Base-by-base conservation (phyloP, 2,797 vertebrate genomes). In the Lacerta viridis region DNA sequence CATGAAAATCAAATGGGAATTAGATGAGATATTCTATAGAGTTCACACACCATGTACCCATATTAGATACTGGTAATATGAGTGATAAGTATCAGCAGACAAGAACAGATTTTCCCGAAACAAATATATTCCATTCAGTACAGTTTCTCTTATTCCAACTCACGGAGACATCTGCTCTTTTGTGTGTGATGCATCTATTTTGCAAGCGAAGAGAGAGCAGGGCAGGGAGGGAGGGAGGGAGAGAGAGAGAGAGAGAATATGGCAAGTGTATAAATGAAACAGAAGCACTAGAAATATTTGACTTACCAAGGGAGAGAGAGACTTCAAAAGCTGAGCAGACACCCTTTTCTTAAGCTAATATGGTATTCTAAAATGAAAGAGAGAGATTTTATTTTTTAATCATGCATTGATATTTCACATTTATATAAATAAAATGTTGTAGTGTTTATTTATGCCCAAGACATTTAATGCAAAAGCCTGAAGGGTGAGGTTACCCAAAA, bases 1-100 rank as follows among this genome's bases (percentile, higher is more conserved):
- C 90, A 90, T 91, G 87, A 90, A 83, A 84, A 83, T 83, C 79
- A 93, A 88, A 3, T 4, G 59, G 71, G 71, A 94, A 88, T 87
- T 84, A 89, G 36, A 88, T 64, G 1, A 88, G 82, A 89, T 74
- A 59, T 87, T 87, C 90, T 89, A 80, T 79, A 72, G 18, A 8
- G 55, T 33, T 11, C 25, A 75, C 13, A 68, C 69, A 84, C 41
- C 8, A 25, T 0, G 0, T 36, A 29, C 2, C 36, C 33, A 5
- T 69, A 27, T 6, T 86, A 69, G 80, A 84, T 50, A 29, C 81
- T 27, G 80, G 86, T 88, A 91, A 88, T 59, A 9, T 5, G 46
- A 87, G 20, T 9, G 87, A 10, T 9, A 4, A 68, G 18, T 39
- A 79, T 84, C 83, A 90, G 74, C 7, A 88, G 78, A 78, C 66